Evolutionary conservation across 2,797 vertebrate species (phyloP), one percentile per base, ranked within the genome.

Genomic region (Ctenopoma kingsleyae): DNA sequence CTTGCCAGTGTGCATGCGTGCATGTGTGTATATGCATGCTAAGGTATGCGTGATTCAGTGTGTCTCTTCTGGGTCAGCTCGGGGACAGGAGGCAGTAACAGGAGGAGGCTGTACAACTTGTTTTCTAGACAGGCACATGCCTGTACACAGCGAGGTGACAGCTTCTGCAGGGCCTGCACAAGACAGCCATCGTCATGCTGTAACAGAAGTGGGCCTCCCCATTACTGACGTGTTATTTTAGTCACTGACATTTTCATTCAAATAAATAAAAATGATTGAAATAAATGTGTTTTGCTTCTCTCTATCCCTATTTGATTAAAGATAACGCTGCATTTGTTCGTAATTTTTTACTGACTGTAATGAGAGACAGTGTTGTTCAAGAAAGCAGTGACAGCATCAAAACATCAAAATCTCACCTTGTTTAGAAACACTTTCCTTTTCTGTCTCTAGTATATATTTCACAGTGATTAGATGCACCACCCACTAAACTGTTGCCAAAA

Each of bases 11-110:
- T 41, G 65, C 41, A 22, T 59, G 40, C 51, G 12, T 27, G 49
- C 54, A 22, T 59, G 38, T 56, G 20, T 53, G 17, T 25, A 51
- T 49, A 22, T 51, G 23, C 36, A 38, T 13, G 36, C 3, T 41
- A 10, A 8, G 20, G 15, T 56, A 38, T 30, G 25, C 30, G 8
- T 9, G 55, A 15, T 30, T 51, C 4, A 17, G 50, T 62, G 52
- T 56, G 66, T 51, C 41, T 82, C 27, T 74, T 71, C 58, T 66
- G 58, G 79, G 79, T 82, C 72, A 80, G 52, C 11, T 46, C 46
- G 43, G 47, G 69, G 71, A 76, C 71, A 78, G 32, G 61, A 74
- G 62, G 76, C 23, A 63, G 74, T 60, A 71, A 75, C 46, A 68
- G 50, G 46, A 74, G 40, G 48, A 70, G 52, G 44, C 54, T 27